These are phyloP conservation scores for Pseudorectes ferrugineus DNA, from an alignment of 2,113 vertebrate species.

Conservation along the genomic window DNA sequence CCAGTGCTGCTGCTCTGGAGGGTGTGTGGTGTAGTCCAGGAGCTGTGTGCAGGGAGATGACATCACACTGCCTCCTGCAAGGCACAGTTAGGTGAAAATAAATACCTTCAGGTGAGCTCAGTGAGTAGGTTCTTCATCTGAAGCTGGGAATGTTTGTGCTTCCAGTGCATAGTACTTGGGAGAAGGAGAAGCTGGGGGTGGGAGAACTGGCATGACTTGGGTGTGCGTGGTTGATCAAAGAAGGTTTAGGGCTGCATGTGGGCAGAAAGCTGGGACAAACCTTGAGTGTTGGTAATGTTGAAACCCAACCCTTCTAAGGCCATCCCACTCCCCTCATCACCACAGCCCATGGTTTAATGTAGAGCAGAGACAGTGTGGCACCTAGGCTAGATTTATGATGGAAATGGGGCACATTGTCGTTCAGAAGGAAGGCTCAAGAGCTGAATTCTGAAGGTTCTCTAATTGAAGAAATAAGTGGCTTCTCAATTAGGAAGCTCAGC, in stretches of 20 bases:
- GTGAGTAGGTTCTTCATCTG: neutral
- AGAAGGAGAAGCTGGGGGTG: neutral
- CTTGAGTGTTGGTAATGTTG: neutral
- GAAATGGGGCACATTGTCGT: neutral
- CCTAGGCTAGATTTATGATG: neutral
- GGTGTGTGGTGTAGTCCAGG: neutral
- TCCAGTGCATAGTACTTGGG: neutral
- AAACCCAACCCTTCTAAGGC: neutral
- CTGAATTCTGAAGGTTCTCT: neutral
- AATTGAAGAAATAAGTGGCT: neutral
- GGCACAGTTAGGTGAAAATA: neutral
- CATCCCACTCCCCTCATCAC: neutral
- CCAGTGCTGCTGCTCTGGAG: neutral
- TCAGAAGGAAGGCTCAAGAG: neutral
- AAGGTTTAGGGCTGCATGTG: neutral
- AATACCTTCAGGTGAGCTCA: neutral
- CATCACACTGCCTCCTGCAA: neutral
- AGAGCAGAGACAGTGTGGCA: neutral
- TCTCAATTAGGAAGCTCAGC: constrained; percentile 5
- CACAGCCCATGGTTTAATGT: neutral
- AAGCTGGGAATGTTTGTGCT: neutral
- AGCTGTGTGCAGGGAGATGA: neutral
- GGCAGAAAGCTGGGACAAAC: neutral
- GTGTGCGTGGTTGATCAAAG: neutral
- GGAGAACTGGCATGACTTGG: neutral